Base-by-base conservation (phyloP, 37 sponge, comb jelly and placozoan genomes). In the Petrosia ficiformis region DNA sequence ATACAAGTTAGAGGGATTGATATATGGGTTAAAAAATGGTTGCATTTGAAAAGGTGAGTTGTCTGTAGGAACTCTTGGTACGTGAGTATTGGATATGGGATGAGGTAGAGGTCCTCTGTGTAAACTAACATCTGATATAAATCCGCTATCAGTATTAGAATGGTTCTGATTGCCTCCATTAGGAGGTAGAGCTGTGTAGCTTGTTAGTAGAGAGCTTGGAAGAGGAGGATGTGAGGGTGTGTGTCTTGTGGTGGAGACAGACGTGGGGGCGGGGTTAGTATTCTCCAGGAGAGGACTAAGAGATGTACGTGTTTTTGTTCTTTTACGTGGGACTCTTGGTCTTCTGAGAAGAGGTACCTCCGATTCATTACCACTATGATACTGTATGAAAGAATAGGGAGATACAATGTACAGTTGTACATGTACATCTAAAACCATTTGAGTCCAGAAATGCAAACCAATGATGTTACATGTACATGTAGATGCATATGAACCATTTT, bases 271-370 rank as follows among this genome's bases (percentile, higher is more conserved):
- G 4, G 39, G 68, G 22, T 59, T 52, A 54, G 76, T 57, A 38
- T 84, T 84, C 67, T 84, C 84, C 56, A 84, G 72, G 6, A 84
- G 78, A 43, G 84, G 84, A 71, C 77, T 84, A 57, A 84, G 84
- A 24, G 77, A 68, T 11, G 84, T 76, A 0, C 84, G 71, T 8
- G 84, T 77, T 57, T 71, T 84, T 70, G 77, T 69, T 35, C 59
- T 64, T 1, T 33, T 42, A 8, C 28, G 14, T 28, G 43, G 32
- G 14, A 37, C 29, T 22, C 79, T 5, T 3, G 57, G 74, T 35
- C 52, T 73, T 25, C 39, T 33, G 24, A 44, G 28, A 5, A 61
- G 30, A 28, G 80, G 71, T 5, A 38, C 56, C 29, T 77, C 78
- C 24, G 57, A 63, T 29, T 83, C 71, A 74, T 59, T 57, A 4